Evolutionary conservation across 1,140 invertebrate genomes (phyloP).

Genomic region (Rhopalosiphum maidis): DNA sequence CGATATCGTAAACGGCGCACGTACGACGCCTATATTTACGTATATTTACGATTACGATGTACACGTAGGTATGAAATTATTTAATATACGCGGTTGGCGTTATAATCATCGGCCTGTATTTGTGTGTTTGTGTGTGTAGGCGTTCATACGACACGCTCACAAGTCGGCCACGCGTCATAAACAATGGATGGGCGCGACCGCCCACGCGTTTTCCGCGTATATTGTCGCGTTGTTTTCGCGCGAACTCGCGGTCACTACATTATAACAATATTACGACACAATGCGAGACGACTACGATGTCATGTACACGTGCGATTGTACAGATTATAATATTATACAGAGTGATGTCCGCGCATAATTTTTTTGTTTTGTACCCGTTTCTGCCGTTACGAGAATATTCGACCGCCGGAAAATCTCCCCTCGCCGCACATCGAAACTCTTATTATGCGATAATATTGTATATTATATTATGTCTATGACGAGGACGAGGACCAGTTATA

Average conservation of each 20-base stretch:
- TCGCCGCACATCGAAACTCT: not conserved
- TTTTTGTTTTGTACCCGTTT: not conserved
- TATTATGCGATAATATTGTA: not conserved
- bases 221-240: slow-evolving; percentile 35
- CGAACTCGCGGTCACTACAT: slow-evolving; percentile 4
- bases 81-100: not conserved
- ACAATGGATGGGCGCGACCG: slow-evolving; percentile 56
- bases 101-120: not conserved
- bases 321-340: not conserved
- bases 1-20: not conserved
- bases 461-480: not conserved
- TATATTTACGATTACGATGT: not conserved
- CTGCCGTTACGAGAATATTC: not conserved
- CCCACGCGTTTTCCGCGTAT: slow-evolving; percentile 48
- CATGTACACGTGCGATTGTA: not conserved
- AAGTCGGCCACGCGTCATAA: slow-evolving; percentile 35
- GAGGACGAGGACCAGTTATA: not conserved
- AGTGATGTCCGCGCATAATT: not conserved
- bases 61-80: not conserved
- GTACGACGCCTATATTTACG: not conserved
- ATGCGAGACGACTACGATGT: not conserved
- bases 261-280: not conserved
- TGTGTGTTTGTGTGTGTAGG: not conserved
- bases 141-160: not conserved
- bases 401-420: not conserved